Conservation (phyloP, 2,113 vertebrate genomes). For the Melospiza georgiana region DNA sequence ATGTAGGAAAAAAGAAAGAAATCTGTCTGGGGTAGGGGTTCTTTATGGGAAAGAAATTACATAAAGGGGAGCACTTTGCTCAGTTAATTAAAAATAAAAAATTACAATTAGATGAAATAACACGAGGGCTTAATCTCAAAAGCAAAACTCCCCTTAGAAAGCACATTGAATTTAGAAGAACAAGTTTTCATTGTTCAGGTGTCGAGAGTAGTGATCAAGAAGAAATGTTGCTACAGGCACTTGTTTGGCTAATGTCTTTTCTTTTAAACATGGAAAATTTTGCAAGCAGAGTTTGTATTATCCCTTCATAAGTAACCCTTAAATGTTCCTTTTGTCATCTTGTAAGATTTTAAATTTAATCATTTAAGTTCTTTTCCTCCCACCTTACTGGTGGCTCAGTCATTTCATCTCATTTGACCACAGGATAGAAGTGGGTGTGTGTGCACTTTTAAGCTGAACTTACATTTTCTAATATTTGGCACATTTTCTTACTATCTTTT, state of each 20-base stretch:
- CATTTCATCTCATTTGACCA: background rate
- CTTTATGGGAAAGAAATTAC: background rate
- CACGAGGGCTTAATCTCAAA: background rate
- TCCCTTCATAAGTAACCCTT: background rate
- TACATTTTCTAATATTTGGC: background rate
- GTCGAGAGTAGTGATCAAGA: background rate
- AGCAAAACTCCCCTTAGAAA: background rate
- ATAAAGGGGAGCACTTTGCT: background rate
- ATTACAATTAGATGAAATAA: background rate
- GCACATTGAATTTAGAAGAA: background rate
- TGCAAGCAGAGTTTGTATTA: background rate
- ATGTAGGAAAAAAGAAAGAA: background rate
- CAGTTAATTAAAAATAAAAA: background rate
- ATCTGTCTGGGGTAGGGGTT: background rate
- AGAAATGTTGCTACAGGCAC: background rate
- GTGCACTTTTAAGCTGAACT: background rate
- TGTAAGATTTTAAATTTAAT: background rate
- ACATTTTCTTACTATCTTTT: background rate
- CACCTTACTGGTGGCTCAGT: background rate
- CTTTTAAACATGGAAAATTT: background rate
- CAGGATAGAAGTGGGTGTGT: background rate
- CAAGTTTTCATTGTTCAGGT: background rate
- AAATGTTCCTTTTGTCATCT: background rate
- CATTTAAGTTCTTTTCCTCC: background rate
- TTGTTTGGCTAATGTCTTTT: background rate